Percentiles rank a stretch among this genome's conserved stretches.
phyloP scores from a whole-genome alignment of 2,113 vertebrate species.

The Erythrocebus patas region DNA sequence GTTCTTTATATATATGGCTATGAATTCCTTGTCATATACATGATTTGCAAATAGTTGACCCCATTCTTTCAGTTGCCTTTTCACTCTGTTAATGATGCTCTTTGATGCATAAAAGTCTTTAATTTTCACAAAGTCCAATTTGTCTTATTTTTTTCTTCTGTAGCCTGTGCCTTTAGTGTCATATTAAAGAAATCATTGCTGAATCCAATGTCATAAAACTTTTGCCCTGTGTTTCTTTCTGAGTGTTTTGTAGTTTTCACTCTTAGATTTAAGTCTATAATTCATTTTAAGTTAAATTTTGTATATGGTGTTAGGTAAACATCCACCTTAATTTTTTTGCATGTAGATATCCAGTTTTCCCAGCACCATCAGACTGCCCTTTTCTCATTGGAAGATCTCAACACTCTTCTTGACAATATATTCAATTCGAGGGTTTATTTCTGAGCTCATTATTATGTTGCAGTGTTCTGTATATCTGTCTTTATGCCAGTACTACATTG shows the following conservation, averaged over 20 bases:
- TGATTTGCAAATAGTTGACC: neutral
- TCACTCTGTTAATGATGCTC: neutral
- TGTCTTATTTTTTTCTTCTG: neutral
- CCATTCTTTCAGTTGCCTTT: neutral
- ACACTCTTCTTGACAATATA: neutral
- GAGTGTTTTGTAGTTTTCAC: neutral
- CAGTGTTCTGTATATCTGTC: neutral
- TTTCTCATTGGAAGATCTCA: neutral
- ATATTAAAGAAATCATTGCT: neutral
- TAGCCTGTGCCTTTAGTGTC: neutral
- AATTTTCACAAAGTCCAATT: neutral
- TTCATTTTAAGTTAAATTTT: neutral
- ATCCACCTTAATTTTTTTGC: neutral
- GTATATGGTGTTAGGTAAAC: neutral
- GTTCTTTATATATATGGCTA: neutral
- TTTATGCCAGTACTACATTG: neutral
- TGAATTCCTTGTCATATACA: neutral
- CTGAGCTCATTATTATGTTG: neutral
- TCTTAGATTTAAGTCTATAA: neutral
- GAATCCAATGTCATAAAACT: neutral
- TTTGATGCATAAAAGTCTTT: neutral
- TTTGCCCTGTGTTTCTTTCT: neutral
- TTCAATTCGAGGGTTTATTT: neutral
- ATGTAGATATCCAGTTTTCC: neutral
- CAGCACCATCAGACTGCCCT: neutral